Evolutionary conservation across 2,113 vertebrate species (phyloP).

Genomic region (Pseudorectes ferrugineus): DNA sequence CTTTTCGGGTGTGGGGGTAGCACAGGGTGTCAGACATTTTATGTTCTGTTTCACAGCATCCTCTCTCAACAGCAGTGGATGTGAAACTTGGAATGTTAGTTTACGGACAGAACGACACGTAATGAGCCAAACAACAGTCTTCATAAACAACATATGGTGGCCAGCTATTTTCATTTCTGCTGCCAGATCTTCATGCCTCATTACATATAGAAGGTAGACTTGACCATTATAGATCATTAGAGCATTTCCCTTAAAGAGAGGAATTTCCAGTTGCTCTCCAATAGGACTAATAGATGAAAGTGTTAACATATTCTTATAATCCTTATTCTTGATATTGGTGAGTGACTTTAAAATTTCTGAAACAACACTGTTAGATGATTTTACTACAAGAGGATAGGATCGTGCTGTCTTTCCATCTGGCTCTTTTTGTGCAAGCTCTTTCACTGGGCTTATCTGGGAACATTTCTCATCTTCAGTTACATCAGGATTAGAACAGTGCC

Average conservation of each 20-base stretch:
- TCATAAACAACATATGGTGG: neutral
- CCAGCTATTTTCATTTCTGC: neutral
- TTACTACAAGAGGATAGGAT: neutral
- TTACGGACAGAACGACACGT: neutral
- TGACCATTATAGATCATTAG: neutral
- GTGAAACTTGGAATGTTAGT: neutral
- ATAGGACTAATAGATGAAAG: neutral
- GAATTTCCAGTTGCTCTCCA: neutral
- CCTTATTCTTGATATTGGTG: neutral
- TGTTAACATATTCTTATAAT: neutral
- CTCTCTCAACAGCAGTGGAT: neutral
- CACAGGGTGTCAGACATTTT: neutral
- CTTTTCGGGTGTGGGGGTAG: neutral
- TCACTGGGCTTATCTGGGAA: neutral
- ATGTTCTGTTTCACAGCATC: neutral
- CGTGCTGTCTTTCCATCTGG: neutral
- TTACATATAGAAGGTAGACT: neutral
- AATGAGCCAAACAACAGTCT: neutral
- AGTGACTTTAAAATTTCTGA: slow-evolving; percentile 15
- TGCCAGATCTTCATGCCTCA: neutral
- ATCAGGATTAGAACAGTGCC: neutral
- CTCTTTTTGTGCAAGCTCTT: neutral
- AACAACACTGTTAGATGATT: neutral
- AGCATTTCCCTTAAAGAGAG: neutral
- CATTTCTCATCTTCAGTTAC: neutral